These are phyloP conservation scores for Chloroceryle amazona DNA, from an alignment of 2,797 vertebrate species.

Conservation along the genomic window DNA sequence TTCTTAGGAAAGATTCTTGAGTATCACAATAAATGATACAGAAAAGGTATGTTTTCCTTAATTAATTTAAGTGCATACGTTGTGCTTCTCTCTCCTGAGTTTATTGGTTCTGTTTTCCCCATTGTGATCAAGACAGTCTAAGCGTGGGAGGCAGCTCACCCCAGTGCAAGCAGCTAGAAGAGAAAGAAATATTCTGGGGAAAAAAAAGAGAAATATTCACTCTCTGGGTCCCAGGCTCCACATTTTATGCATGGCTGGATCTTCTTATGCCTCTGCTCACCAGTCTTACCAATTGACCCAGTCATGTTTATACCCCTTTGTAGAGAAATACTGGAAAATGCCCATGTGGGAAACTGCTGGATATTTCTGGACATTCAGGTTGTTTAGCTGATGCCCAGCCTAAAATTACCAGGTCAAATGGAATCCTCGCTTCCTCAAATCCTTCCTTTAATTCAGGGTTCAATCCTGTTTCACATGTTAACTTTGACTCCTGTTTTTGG, in stretches of 20 bases:
- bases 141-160: not conserved
- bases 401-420: not conserved
- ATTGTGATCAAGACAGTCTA: not conserved
- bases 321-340: not conserved
- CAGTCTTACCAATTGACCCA: not conserved
- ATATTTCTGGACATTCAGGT: not conserved
- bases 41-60: not conserved
- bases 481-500: not conserved
- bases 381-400: fast-evolving
- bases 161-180: not conserved
- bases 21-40: not conserved
- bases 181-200: not conserved
- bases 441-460: not conserved
- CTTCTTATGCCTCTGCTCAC: not conserved
- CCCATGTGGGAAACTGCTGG: fast-evolving
- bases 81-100: not conserved
- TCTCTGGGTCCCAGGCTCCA: not conserved
- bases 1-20: conserved; percentile 9
- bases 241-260: fast-evolving
- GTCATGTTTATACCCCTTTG: fast-evolving
- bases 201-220: not conserved
- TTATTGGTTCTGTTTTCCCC: not conserved
- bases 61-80: not conserved
- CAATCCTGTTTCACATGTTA: not conserved
- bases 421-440: not conserved